Evolutionary conservation across 2,888 invertebrate species (phyloP).

Genomic region (Coenonympha arcania): DNA sequence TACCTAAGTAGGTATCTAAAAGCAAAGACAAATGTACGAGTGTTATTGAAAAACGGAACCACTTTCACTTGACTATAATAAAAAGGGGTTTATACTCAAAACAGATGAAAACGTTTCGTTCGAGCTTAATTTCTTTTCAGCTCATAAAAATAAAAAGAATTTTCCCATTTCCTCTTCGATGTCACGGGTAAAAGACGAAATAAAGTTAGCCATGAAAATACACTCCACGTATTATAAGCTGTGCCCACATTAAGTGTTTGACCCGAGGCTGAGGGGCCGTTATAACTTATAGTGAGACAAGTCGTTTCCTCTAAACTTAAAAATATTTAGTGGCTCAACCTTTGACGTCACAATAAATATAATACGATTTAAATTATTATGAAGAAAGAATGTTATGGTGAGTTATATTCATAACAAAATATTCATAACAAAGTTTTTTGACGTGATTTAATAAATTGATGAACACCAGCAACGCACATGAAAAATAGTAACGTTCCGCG

Average conservation of each 20-base stretch:
- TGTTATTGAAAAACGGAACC: too few relatives aligned
- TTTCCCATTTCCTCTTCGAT: background rate
- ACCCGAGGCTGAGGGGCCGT: constrained; percentile 9
- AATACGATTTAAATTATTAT: background rate
- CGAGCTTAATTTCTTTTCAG: background rate
- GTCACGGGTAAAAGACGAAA: background rate
- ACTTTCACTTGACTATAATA: too few relatives aligned
- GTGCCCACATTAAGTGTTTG: constrained; percentile 7
- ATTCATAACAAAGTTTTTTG: too few relatives aligned
- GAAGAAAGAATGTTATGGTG: too few relatives aligned
- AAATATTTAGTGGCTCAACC: constrained; percentile 5
- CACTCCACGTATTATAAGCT: constrained; percentile 6
- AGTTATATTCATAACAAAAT: too few relatives aligned
- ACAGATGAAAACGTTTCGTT: too few relatives aligned
- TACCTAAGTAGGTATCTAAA: too few relatives aligned
- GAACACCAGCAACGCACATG: too few relatives aligned
- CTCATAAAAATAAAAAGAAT: background rate
- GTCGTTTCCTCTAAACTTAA: background rate
- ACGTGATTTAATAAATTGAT: too few relatives aligned
- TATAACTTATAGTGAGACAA: constrained; percentile 5
- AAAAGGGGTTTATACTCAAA: too few relatives aligned
- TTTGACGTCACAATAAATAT: constrained; percentile 4
- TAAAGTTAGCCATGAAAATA: background rate
- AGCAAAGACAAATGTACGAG: too few relatives aligned
- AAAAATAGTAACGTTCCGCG: too few relatives aligned